A percentile compares a stretch with the other conserved stretches of the same genome.
Evolutionary conservation across 23 tunicate species (phyloP).

Genomic region (Corella eumyota): DNA sequence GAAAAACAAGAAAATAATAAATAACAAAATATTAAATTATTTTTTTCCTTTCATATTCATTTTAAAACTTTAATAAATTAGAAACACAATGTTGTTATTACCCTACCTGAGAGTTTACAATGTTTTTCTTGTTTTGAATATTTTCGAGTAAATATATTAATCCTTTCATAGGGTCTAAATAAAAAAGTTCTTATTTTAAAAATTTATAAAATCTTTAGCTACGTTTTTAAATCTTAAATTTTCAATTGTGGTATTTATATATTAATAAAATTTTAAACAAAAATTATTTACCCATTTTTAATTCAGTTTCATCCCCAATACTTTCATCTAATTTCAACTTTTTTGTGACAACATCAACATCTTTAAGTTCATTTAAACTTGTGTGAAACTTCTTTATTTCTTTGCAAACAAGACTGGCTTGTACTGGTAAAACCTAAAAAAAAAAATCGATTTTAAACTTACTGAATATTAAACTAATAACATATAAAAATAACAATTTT

Average conservation of each 20-base stretch:
- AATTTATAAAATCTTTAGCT: too few relatives aligned
- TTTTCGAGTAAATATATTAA: constrained; percentile 23
- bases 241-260: too few relatives aligned
- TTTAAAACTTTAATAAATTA: too few relatives aligned
- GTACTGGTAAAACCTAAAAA: background rate
- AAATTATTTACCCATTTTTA: background rate
- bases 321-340: background rate
- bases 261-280: background rate
- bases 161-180: too few relatives aligned
- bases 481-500: too few relatives aligned
- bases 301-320: background rate
- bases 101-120: constrained; percentile 15
- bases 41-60: too few relatives aligned
- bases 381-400: background rate
- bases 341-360: background rate
- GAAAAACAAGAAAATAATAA: background rate
- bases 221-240: too few relatives aligned
- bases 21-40: too few relatives aligned
- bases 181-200: too few relatives aligned
- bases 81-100: background rate
- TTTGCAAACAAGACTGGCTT: background rate
- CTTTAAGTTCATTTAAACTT: background rate
- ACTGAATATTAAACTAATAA: too few relatives aligned
- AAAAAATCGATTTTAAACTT: too few relatives aligned
- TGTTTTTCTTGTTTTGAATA: constrained; percentile 32